These are phyloP conservation scores for Pangasius sanitwongsei DNA, from an alignment of 2,797 vertebrate genomes.

Conservation along the genomic window DNA sequence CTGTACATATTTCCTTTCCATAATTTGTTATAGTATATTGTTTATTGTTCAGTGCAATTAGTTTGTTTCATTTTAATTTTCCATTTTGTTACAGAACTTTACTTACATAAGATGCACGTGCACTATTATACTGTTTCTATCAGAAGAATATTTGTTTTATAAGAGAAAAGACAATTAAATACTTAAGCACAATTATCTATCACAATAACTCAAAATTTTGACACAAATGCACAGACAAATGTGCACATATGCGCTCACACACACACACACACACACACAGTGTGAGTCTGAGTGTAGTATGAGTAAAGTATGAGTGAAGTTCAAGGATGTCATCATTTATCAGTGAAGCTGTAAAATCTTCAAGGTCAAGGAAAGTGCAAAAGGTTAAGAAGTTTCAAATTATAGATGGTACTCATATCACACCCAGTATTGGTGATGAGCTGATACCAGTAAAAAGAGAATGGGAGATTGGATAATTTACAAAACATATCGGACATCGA, in stretches of 20 bases:
- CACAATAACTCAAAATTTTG: neutral
- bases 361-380: neutral
- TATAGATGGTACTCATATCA: neutral
- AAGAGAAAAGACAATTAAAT: neutral
- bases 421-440: neutral
- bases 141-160: neutral
- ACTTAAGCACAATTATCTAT: too few relatives aligned
- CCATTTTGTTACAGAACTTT: neutral
- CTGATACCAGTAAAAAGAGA: neutral
- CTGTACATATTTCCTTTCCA: neutral
- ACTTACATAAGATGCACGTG: neutral
- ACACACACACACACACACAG: neutral
- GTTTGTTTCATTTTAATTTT: neutral
- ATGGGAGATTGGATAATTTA: neutral
- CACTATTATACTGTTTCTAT: neutral
- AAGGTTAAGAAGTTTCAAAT: neutral
- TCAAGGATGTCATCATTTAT: neutral
- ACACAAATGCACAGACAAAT: too few relatives aligned
- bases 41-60: neutral
- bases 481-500: neutral
- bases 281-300: neutral
- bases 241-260: too few relatives aligned
- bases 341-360: neutral
- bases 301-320: neutral
- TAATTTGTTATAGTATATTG: neutral